These are phyloP conservation scores for Riparia riparia DNA, from an alignment of 2,113 vertebrate genomes.

Conservation along the genomic window DNA sequence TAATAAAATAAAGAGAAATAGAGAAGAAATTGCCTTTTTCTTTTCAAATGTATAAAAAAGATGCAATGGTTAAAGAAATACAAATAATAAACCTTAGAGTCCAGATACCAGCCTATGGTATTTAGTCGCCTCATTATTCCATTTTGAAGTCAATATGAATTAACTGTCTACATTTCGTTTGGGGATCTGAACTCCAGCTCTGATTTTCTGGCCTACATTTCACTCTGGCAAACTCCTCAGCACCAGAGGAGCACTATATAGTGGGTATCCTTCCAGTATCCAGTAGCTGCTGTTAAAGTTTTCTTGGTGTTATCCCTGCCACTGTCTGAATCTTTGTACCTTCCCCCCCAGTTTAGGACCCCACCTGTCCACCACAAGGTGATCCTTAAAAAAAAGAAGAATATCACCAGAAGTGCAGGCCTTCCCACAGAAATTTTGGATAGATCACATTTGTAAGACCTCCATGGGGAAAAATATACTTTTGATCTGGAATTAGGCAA, in stretches of 20 bases:
- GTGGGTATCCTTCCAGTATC: background rate
- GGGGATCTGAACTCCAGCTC: background rate
- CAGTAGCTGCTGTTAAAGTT: background rate
- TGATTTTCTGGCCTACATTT: background rate
- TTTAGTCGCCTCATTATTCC: background rate
- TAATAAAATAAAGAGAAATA: background rate
- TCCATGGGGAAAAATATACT: background rate
- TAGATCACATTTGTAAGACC: background rate
- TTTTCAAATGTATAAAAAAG: background rate
- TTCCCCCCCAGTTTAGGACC: rapidly evolving
- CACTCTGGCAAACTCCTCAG: background rate
- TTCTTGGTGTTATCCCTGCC: background rate
- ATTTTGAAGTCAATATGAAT: background rate
- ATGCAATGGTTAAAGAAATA: background rate
- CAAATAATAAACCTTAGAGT: background rate
- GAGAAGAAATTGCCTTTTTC: background rate
- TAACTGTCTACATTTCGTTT: background rate
- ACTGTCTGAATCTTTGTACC: background rate
- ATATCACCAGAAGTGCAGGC: background rate
- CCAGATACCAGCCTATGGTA: background rate
- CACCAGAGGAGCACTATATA: background rate
- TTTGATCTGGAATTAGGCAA: background rate
- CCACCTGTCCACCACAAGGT: background rate
- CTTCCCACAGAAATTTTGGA: background rate
- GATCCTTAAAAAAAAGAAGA: background rate